A percentile compares a stretch with the other conserved stretches of the same genome.
These are phyloP conservation scores for Brenthis hecate DNA, from an alignment of 2,888 invertebrate species.

Conservation along the genomic window DNA sequence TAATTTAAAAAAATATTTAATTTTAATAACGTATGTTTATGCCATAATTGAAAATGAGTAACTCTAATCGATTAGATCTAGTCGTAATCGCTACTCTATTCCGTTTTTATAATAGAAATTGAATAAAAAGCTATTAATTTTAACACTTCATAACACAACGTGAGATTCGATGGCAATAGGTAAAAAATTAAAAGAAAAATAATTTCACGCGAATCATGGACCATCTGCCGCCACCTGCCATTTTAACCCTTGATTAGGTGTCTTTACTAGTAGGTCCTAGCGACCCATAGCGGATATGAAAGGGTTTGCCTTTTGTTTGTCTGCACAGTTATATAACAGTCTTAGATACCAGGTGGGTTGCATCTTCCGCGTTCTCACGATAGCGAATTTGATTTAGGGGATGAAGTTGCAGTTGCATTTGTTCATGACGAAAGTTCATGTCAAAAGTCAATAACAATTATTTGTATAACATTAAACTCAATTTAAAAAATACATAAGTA, in stretches of 20 bases:
- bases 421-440: slow-evolving; percentile 29
- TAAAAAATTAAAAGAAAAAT: slow-evolving; percentile 59
- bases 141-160: slow-evolving; percentile 71
- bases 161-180: slow-evolving; percentile 59
- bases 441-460: slow-evolving; percentile 5
- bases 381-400: slow-evolving; percentile 60
- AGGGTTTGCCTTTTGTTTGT: slow-evolving; percentile 66
- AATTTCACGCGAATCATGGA: slow-evolving; percentile 78
- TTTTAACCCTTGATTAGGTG: slow-evolving; percentile 68
- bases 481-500: not conserved
- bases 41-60: slow-evolving; percentile 2
- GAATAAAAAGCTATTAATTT: slow-evolving; percentile 68
- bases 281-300: slow-evolving; percentile 64
- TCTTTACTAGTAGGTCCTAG: slow-evolving; percentile 51
- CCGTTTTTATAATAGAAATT: slow-evolving; percentile 44
- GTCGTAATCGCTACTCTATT: not conserved
- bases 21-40: not conserved
- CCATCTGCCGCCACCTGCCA: slow-evolving; percentile 78
- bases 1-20: not conserved
- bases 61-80: not conserved
- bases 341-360: slow-evolving; percentile 63
- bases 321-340: slow-evolving; percentile 72
- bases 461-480: slow-evolving; percentile 3
- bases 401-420: slow-evolving; percentile 62
- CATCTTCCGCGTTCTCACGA: slow-evolving; percentile 74